Evolutionary conservation across 2,797 vertebrate species (phyloP), one percentile per base, ranked within the genome.

Genomic region (Sebastes taczanowskii): DNA sequence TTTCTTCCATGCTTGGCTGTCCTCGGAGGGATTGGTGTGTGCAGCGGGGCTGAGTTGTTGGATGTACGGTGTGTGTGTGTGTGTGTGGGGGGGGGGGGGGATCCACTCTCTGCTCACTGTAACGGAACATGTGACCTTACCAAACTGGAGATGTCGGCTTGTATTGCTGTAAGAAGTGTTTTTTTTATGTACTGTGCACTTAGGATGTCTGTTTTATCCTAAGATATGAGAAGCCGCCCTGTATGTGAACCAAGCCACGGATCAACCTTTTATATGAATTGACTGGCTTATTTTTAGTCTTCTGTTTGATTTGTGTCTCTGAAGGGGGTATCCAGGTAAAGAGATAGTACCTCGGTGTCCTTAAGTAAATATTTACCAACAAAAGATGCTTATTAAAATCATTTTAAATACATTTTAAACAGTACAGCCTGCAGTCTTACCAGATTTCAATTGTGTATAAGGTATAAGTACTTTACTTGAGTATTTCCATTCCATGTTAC

Each of bases 1-100:
- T 93, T 92, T 94, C 88, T 93, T 94, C 93, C 93, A 92, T 91
- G 94, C 93, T 91, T 91, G 86, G 81, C 89, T 93, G 92, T 94
- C 49, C 83, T 85, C 85, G 53, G 80, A 90, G 71, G 88, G 89
- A 87, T 90, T 89, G 88, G 66, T 89, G 87, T 81, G 86, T 79
- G 67, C 30, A 87, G 86, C 67, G 52, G 83, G 86, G 82, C 84
- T 78, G 81, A 68, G 88, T 81, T 85, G 91, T 69, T 84, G 71
- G 42, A 49, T 49, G 42, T 49, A 49, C 42, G 42, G 27, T 52
- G 65, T 52, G 46, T 49, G 46, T 49, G 46, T 49, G 46, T 49
- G 25, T 29, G 13, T 16, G 7, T 18, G 27, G n/a, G 25, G 25
- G 2, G 53, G 72, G 42, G 35, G 67, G 65, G 81, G 69, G 30